Evolutionary conservation across 2,113 vertebrate genomes (phyloP).

Genomic region (Marcusenius ussheri): DNA sequence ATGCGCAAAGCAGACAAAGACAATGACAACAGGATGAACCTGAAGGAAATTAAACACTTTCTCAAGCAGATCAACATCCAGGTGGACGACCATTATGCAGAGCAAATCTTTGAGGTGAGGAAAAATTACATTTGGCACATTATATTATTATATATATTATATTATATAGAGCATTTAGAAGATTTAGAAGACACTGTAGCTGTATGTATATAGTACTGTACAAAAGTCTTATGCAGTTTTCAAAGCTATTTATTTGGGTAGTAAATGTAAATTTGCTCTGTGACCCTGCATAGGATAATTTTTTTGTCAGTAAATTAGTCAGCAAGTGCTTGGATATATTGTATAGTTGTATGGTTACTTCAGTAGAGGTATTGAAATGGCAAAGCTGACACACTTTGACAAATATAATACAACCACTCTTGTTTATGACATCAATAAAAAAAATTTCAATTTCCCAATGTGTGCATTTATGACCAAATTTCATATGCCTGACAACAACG

Average conservation of each 20-base stretch:
- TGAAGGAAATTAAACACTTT: conserved; percentile 88
- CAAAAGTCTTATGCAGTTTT: neutral
- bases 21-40: conserved; percentile 84
- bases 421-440: too few species aligned
- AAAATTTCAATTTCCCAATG: too few species aligned
- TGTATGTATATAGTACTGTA: neutral
- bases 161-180: neutral
- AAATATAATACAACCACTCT: neutral
- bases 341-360: neutral
- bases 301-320: too few species aligned
- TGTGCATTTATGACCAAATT: neutral
- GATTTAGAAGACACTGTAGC: neutral
- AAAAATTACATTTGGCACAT: neutral
- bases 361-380: neutral
- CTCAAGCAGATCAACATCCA: conserved; percentile 83
- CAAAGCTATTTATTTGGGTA: neutral
- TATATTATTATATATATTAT: neutral
- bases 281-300: too few species aligned
- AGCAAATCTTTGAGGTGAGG: conserved; percentile 73
- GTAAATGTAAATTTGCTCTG: neutral
- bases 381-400: neutral
- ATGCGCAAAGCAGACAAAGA: conserved; percentile 91
- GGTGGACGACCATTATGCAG: conserved; percentile 74
- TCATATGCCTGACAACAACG: neutral
- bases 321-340: neutral